Percentiles rank a stretch among this genome's conserved stretches.
Conservation (phyloP, 2,888 invertebrate species). For the Amblyteles armatorius region DNA sequence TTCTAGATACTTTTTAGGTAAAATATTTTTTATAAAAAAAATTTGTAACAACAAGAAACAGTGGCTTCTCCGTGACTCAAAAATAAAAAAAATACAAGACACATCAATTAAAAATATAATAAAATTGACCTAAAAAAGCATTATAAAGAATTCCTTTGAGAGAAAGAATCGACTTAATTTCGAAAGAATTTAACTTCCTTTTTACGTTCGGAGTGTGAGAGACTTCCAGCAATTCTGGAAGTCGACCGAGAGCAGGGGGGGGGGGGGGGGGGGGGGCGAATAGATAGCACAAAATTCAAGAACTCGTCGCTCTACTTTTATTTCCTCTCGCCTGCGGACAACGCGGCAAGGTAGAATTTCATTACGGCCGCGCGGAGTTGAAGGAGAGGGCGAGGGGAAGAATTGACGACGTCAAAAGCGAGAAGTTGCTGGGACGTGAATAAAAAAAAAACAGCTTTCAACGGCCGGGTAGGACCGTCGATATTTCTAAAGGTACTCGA, state of each 20-base stretch:
- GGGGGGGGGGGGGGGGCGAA: background rate
- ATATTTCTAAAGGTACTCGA: slow-evolving; percentile 78
- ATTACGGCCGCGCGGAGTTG: slow-evolving; percentile 44
- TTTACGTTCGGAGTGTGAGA: slow-evolving; percentile 19
- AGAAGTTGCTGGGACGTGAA: slow-evolving; percentile 46
- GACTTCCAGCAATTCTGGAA: background rate
- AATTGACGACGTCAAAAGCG: slow-evolving; percentile 76
- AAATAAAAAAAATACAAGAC: too few relatives aligned
- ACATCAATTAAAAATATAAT: too few relatives aligned
- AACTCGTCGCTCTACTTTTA: slow-evolving; percentile 46
- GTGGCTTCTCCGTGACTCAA: too few relatives aligned
- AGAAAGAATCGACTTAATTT: background rate
- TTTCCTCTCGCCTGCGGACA: slow-evolving; percentile 44
- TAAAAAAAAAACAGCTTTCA: slow-evolving; percentile 23
- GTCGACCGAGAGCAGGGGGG: background rate
- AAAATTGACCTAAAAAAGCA: background rate
- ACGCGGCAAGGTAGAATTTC: slow-evolving; percentile 52
- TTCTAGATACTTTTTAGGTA: background rate
- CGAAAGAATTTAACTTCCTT: background rate
- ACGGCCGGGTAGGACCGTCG: slow-evolving; percentile 66
- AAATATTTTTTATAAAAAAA: background rate
- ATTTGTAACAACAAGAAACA: background rate
- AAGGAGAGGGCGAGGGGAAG: slow-evolving; percentile 64
- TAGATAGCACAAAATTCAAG: slow-evolving; percentile 33
- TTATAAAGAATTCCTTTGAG: background rate